Conservation (phyloP, 1,140 invertebrate genomes). For the Tetragnatha versicolor region DNA sequence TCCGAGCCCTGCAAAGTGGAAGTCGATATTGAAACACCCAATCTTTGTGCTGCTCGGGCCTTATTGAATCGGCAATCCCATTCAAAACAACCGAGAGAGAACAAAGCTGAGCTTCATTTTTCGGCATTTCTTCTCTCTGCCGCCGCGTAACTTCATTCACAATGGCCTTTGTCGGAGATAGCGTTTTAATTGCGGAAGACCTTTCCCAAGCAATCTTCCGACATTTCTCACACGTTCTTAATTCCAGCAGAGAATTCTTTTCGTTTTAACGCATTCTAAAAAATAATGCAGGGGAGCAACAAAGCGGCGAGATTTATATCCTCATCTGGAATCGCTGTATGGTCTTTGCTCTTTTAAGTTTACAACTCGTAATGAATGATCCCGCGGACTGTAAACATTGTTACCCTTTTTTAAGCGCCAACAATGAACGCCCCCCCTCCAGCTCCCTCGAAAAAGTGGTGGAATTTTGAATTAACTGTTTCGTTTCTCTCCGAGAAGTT, state of each 20-base stretch:
- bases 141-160: no score
- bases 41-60: no score
- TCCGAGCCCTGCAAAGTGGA: no score
- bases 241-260: conserved; percentile 22
- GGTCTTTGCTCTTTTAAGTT: conserved; percentile 26
- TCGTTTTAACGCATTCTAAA: conserved; percentile 17
- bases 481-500: no score
- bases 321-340: conserved; percentile 2
- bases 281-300: conserved; percentile 7
- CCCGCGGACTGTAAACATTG: conserved; percentile 11
- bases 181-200: conserved; percentile 22
- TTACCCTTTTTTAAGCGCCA: background rate
- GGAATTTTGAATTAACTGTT: no score
- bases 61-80: no score
- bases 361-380: conserved; percentile 26
- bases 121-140: no score
- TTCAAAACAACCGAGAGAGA: no score
- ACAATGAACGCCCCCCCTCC: no score
- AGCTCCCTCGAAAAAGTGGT: no score
- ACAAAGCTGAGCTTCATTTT: no score
- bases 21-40: no score
- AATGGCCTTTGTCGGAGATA: conserved; percentile 29
- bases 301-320: conserved; percentile 23
- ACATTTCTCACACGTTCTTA: conserved; percentile 27
- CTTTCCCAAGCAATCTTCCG: background rate